Conservation (phyloP, 2,888 invertebrate species). For the Rhabditoides inermis region DNA sequence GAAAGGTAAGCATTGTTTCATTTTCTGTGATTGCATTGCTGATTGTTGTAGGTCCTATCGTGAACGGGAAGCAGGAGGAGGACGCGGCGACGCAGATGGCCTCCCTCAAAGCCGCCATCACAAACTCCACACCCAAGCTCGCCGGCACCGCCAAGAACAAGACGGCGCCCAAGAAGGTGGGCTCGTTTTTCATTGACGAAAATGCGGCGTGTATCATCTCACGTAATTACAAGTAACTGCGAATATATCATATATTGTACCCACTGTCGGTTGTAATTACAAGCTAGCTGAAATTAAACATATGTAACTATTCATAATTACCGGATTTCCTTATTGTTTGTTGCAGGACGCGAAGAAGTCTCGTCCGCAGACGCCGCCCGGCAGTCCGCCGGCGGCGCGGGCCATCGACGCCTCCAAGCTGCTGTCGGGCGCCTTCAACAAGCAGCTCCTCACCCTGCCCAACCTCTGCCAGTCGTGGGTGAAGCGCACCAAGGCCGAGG, state of each 20-base stretch:
- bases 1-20: constrained; percentile 21
- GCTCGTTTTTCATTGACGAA: too few relatives aligned
- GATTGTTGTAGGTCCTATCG: neutral
- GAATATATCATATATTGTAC: too few relatives aligned
- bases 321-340: too few relatives aligned
- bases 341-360: too few relatives aligned
- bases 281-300: too few relatives aligned
- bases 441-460: neutral
- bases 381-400: neutral
- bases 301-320: too few relatives aligned
- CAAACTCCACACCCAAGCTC: neutral
- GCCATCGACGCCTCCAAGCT: too few relatives aligned
- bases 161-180: neutral
- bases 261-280: constrained; percentile 1
- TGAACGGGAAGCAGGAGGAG: neutral
- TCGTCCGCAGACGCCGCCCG: neutral
- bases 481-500: neutral
- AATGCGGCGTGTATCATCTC: too few relatives aligned
- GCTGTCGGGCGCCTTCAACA: too few relatives aligned
- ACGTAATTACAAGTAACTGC: too few relatives aligned
- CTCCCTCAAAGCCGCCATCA: neutral
- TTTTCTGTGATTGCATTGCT: neutral
- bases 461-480: neutral
- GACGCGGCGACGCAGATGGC: neutral
- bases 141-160: neutral